Evolutionary conservation across 2,113 vertebrate species (phyloP).

Genomic region (Forbesichthys papilliferus): DNA sequence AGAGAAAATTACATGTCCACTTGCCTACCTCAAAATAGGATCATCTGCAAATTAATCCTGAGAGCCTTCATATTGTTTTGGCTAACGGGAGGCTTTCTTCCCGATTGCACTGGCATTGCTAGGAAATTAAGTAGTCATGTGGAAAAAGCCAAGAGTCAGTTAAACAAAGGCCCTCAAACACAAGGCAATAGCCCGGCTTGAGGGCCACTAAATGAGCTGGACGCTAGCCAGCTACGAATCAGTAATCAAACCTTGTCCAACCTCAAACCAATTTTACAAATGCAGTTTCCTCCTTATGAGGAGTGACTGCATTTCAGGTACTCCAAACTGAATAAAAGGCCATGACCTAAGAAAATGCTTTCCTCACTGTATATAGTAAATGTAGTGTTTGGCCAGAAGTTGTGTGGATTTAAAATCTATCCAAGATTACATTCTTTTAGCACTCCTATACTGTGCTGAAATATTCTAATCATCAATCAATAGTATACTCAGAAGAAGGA

Average conservation of each 20-base stretch:
- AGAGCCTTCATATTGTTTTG: constrained; percentile 56
- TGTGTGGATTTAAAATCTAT: neutral
- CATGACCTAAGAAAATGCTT: too few relatives aligned
- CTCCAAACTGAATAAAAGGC: constrained; percentile 19
- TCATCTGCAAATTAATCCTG: constrained; percentile 64
- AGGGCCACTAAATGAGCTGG: constrained; percentile 54
- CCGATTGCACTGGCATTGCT: constrained; percentile 16
- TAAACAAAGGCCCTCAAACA: constrained; percentile 28
- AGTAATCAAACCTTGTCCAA: constrained; percentile 25
- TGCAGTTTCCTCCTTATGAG: constrained; percentile 8
- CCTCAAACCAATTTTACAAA: constrained; percentile 29
- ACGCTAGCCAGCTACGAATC: constrained; percentile 39
- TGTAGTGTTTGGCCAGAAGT: neutral
- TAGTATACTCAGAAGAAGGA: too few relatives aligned
- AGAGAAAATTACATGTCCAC: constrained; percentile 45
- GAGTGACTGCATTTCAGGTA: constrained; percentile 24
- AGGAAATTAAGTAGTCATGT: constrained; percentile 46
- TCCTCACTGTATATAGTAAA: neutral
- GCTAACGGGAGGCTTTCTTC: constrained; percentile 12
- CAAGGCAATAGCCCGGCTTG: constrained; percentile 38
- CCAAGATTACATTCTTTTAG: neutral
- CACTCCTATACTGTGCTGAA: neutral
- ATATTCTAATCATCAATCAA: neutral
- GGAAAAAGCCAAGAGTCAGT: constrained; percentile 39
- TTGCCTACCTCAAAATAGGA: constrained; percentile 56